A percentile compares a stretch with the other conserved stretches of the same genome.
Conservation (phyloP, 2,888 invertebrate genomes). For the Agonopterix arenella region DNA sequence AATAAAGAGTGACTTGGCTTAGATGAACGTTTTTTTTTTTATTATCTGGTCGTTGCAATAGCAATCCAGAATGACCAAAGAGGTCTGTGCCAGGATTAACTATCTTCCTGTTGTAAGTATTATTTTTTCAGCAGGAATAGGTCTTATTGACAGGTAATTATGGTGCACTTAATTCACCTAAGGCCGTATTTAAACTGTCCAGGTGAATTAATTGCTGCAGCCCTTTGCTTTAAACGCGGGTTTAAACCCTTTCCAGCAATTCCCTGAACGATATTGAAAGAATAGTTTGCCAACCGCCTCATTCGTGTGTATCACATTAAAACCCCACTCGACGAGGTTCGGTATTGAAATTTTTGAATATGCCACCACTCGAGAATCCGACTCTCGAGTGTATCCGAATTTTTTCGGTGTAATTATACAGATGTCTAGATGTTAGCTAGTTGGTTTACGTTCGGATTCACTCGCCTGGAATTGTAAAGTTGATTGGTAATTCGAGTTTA, state of each 20-base stretch:
- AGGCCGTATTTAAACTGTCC: no score
- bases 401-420: slow-evolving; percentile 64
- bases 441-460: slow-evolving; percentile 17
- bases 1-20: no score
- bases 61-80: no score
- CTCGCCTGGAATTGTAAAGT: slow-evolving; percentile 7
- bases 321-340: slow-evolving; percentile 37
- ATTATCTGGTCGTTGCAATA: no score
- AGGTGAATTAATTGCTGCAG: neutral
- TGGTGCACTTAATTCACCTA: no score
- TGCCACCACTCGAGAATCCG: slow-evolving; percentile 55
- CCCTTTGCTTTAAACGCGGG: no score
- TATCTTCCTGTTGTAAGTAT: no score
- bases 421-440: slow-evolving; percentile 19
- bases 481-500: neutral
- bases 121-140: no score
- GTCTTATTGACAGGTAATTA: no score
- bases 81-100: no score
- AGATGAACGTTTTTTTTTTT: no score
- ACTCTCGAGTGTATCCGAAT: slow-evolving; percentile 57
- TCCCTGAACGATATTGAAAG: neutral
- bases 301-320: slow-evolving; percentile 29
- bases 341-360: slow-evolving; percentile 72
- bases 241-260: neutral
- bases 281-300: neutral